A percentile compares a stretch with the other conserved stretches of the same genome.
Evolutionary conservation across 35 echinoderm and acorn worm genomes (phyloP).

Genomic region (Heliocidaris erythrogramma): DNA sequence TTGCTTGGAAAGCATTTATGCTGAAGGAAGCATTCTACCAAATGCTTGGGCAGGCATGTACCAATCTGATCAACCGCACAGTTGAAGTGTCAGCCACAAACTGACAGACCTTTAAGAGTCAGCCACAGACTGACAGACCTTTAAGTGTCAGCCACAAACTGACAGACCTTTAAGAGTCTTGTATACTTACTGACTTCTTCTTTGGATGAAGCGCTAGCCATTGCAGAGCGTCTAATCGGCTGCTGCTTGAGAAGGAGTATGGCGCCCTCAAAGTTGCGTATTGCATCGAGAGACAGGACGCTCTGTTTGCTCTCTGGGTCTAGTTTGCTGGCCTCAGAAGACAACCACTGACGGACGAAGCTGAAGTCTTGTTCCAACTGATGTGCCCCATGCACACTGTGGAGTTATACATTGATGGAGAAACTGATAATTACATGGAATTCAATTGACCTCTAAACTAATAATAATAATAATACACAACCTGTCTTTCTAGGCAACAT

Average conservation of each 20-base stretch:
- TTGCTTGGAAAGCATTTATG: too few species aligned
- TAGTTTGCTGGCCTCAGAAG: slow-evolving; percentile 60
- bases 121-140: too few species aligned
- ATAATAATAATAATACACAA: not conserved
- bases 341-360: slow-evolving; percentile 79
- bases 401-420: not conserved
- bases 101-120: too few species aligned
- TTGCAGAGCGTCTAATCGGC: slow-evolving; percentile 49
- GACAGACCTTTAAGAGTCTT: too few species aligned
- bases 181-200: slow-evolving; percentile 81
- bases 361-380: slow-evolving; percentile 83
- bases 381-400: slow-evolving; percentile 82
- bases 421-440: not conserved
- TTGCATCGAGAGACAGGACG: slow-evolving; percentile 76
- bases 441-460: not conserved
- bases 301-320: slow-evolving; percentile 75
- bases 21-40: too few species aligned
- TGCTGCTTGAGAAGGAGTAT: slow-evolving; percentile 90
- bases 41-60: too few species aligned
- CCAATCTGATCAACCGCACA: too few species aligned
- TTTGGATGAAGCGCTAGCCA: slow-evolving; percentile 59
- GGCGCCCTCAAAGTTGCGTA: slow-evolving; percentile 88
- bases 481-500: not conserved
- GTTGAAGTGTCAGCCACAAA: too few species aligned
- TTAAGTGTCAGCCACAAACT: too few species aligned